These are phyloP conservation scores for Amaurobius ferox DNA, from an alignment of 2,888 invertebrate genomes.

Conservation along the genomic window DNA sequence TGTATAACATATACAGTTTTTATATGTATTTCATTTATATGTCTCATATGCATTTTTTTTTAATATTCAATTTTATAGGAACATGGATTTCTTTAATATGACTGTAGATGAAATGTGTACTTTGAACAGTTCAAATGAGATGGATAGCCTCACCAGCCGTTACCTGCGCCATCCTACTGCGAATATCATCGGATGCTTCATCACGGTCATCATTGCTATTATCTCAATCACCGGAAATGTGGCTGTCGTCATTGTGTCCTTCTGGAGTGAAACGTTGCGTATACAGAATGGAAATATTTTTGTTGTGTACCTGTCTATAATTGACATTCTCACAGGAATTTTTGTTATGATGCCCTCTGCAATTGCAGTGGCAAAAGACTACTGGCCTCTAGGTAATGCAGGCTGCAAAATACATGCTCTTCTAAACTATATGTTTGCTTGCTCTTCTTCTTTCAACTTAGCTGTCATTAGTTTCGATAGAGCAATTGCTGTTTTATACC, in stretches of 20 bases:
- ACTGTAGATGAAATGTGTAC: too few species aligned
- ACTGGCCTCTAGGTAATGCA: conserved; percentile 33
- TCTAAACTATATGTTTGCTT: conserved; percentile 77
- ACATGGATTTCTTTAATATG: too few species aligned
- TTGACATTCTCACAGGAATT: conserved; percentile 38
- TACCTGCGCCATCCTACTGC: neutral
- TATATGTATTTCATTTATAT: too few species aligned
- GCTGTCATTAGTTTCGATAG: conserved; percentile 77
- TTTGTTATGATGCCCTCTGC: conserved; percentile 50
- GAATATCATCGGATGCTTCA: conserved; percentile 21
- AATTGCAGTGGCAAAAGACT: conserved; percentile 28
- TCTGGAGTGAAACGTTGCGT: conserved; percentile 27
- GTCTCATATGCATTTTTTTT: too few species aligned
- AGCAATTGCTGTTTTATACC: conserved; percentile 76
- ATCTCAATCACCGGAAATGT: conserved; percentile 29
- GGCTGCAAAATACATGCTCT: conserved; percentile 76
- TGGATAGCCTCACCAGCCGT: neutral
- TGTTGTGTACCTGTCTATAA: conserved; percentile 31
- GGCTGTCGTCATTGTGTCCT: conserved; percentile 37
- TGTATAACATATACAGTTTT: too few species aligned
- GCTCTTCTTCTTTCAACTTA: conserved; percentile 77
- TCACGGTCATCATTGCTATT: conserved; percentile 27
- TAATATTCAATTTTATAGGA: too few species aligned
- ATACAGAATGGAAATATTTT: conserved; percentile 38
- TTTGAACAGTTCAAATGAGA: neutral